Conservation (phyloP, 1,140 invertebrate species). For the Drosophila bocqueti region DNA sequence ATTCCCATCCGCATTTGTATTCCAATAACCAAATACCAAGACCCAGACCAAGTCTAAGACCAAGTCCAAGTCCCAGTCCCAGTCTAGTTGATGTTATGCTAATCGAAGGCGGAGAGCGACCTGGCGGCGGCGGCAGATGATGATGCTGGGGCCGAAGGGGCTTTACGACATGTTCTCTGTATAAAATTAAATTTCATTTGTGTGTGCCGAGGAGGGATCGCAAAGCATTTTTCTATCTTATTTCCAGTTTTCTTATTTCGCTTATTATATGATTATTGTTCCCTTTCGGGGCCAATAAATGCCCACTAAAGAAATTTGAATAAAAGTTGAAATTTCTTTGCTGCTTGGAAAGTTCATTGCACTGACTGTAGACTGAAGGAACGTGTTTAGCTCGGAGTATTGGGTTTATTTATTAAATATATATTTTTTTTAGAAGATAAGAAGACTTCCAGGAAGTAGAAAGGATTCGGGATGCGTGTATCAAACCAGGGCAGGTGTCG, state of each 20-base stretch:
- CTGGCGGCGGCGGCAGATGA: background rate
- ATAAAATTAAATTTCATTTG: slow-evolving; percentile 78
- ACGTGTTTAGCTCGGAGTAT: background rate
- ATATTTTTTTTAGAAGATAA: background rate
- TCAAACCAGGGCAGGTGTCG: slow-evolving; percentile 38
- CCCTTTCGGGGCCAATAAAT: slow-evolving; percentile 62
- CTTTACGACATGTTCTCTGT: slow-evolving; percentile 75
- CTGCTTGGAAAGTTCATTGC: slow-evolving; percentile 66
- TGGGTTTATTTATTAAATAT: background rate
- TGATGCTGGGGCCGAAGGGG: slow-evolving; percentile 33
- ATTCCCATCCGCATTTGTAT: slow-evolving; percentile 68
- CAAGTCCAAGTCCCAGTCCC: slow-evolving; percentile 2
- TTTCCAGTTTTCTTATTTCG: slow-evolving; percentile 62
- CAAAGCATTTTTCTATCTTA: slow-evolving; percentile 65
- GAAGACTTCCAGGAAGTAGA: slow-evolving; percentile 47
- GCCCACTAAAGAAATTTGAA: slow-evolving; percentile 58
- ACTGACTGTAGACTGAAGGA: slow-evolving; percentile 8
- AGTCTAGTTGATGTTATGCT: slow-evolving; percentile 80
- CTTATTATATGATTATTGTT: slow-evolving; percentile 67
- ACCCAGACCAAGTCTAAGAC: background rate
- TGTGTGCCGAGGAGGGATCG: slow-evolving; percentile 35
- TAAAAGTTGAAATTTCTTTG: slow-evolving; percentile 63
- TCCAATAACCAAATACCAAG: slow-evolving; percentile 16
- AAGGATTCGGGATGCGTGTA: slow-evolving; percentile 52
- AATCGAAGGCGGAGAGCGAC: slow-evolving; percentile 54